A percentile compares a stretch with the other conserved stretches of the same genome.
Evolutionary conservation across 2,797 vertebrate species (phyloP).

Genomic region (Fistularia commersonii): DNA sequence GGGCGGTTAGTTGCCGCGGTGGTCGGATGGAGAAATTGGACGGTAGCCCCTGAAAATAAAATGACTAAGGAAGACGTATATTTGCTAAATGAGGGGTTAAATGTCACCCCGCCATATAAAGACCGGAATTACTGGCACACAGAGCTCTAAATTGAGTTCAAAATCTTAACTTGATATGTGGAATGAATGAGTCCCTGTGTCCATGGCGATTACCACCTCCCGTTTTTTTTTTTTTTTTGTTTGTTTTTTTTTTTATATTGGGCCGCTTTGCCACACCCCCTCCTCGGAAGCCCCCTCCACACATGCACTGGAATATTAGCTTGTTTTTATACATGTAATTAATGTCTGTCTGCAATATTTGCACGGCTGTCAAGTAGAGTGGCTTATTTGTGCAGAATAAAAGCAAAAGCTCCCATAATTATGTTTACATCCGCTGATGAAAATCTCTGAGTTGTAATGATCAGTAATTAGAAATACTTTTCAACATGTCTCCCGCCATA

Average conservation of each 20-base stretch:
- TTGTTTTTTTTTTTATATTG: no score
- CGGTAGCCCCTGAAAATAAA: constrained; percentile 56
- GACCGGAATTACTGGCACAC: constrained; percentile 69
- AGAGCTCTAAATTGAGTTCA: constrained; percentile 74
- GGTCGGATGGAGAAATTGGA: constrained; percentile 48
- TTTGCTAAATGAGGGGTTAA: constrained; percentile 73
- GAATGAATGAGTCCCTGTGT: constrained; percentile 67
- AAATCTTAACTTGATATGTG: constrained; percentile 76
- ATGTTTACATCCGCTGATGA: constrained; percentile 76
- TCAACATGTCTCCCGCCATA: constrained; percentile 64
- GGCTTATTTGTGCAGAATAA: constrained; percentile 64
- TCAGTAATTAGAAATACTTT: constrained; percentile 82
- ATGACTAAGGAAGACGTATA: constrained; percentile 61
- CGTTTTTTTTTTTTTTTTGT: no score
- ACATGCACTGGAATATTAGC: constrained; percentile 66
- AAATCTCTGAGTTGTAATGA: constrained; percentile 79
- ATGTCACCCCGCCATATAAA: constrained; percentile 68
- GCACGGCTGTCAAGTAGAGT: constrained; percentile 73
- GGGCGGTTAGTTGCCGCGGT: constrained; percentile 47
- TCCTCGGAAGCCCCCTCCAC: constrained; percentile 54
- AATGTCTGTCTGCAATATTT: constrained; percentile 74
- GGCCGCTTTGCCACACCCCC: constrained; percentile 54
- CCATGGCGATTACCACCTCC: constrained; percentile 57
- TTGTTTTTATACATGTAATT: constrained; percentile 79
- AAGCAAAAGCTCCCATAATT: constrained; percentile 77